phyloP scores from a whole-genome alignment of 37 sponge, comb jelly and placozoan species.

The Crambe crambe region DNA sequence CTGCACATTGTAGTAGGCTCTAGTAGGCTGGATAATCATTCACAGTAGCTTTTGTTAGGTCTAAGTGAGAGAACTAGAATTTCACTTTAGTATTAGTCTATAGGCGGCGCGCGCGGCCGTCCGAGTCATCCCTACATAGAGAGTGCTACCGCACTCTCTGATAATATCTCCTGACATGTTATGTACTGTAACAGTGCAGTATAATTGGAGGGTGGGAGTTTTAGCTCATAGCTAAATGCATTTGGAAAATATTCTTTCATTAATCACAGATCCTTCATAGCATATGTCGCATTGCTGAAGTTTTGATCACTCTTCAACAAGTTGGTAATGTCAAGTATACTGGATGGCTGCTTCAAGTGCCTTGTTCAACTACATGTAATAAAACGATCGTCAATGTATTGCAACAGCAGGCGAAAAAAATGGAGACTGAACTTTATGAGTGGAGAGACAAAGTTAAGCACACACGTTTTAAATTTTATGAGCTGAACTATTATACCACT shows the following conservation, averaged over 20 bases:
- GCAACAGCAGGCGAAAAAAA: conserved; percentile 26
- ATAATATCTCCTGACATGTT: too few relatives aligned
- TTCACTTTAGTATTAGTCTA: too few relatives aligned
- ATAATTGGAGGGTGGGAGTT: background rate
- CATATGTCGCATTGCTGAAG: conserved; percentile 51
- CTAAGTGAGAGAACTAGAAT: too few relatives aligned
- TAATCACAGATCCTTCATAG: conserved; percentile 39
- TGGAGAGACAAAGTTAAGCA: conserved; percentile 32
- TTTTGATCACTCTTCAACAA: conserved; percentile 42
- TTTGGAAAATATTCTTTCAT: background rate
- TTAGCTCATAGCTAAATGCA: background rate
- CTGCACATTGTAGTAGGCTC: too few relatives aligned
- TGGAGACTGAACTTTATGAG: conserved; percentile 43
- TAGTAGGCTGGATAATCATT: too few relatives aligned
- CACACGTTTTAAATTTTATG: conserved; percentile 39
- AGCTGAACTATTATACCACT: conserved; percentile 75
- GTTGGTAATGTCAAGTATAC: conserved; percentile 48
- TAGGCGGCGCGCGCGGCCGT: too few relatives aligned
- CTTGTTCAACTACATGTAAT: background rate
- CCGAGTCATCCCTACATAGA: too few relatives aligned
- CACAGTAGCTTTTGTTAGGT: too few relatives aligned
- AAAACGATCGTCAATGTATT: conserved; percentile 8
- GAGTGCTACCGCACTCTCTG: too few relatives aligned
- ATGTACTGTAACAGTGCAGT: background rate
- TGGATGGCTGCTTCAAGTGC: conserved; percentile 25